Conservation (phyloP, 2,888 invertebrate genomes). For the Apomyelois bistriatella region DNA sequence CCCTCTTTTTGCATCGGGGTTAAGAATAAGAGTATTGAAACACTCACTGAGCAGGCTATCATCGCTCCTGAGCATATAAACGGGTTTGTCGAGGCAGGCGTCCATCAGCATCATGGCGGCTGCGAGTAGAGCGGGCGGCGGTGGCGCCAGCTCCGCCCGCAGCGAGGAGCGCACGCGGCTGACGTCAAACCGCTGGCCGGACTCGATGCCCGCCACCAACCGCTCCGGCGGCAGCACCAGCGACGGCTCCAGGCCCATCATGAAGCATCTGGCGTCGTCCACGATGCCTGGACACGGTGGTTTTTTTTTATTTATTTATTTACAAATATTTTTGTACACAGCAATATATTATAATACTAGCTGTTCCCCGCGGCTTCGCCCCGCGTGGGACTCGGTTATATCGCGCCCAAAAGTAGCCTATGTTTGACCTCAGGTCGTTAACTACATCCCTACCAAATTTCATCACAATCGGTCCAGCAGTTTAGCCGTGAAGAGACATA, state of each 20-base stretch:
- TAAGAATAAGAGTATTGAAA: not conserved
- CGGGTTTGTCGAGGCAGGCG: slow-evolving; percentile 85
- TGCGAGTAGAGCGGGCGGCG: slow-evolving; percentile 84
- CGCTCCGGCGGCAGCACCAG: slow-evolving; percentile 85
- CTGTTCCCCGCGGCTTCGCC: too few relatives aligned
- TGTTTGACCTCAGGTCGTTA: too few relatives aligned
- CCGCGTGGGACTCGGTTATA: too few relatives aligned
- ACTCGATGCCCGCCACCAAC: slow-evolving; percentile 80
- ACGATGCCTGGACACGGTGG: slow-evolving; percentile 83
- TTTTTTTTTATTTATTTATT: too few relatives aligned
- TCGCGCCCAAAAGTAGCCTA: too few relatives aligned
- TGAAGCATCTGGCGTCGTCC: slow-evolving; percentile 91
- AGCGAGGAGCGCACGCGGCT: slow-evolving; percentile 82
- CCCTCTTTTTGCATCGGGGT: too few relatives aligned
- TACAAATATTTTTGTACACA: too few relatives aligned
- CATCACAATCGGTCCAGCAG: too few relatives aligned
- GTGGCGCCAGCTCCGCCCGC: slow-evolving; percentile 35
- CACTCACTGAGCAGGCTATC: slow-evolving; percentile 80
- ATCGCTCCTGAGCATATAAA: slow-evolving; percentile 86
- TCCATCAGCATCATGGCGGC: slow-evolving; percentile 41
- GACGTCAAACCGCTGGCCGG: slow-evolving; percentile 90
- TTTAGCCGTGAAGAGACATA: too few relatives aligned
- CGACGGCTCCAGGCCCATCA: slow-evolving; percentile 91
- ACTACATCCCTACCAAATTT: too few relatives aligned
- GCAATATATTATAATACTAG: too few relatives aligned